A percentile compares a stretch with the other conserved stretches of the same genome.
Conservation (phyloP, 2,797 vertebrate species). For the Eulemur rubriventer region DNA sequence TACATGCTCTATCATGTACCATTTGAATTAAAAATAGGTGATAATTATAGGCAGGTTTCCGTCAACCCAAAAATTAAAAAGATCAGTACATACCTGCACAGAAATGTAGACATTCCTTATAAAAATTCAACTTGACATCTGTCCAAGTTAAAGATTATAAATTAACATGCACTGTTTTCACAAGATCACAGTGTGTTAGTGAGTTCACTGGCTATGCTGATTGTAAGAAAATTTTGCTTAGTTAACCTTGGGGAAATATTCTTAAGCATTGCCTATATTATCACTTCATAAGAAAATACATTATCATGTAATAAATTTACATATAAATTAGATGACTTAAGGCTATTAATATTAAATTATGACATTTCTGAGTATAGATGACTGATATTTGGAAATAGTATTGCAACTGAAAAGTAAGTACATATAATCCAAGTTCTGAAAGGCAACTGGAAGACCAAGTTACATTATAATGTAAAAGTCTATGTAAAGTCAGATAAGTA, state of each 20-base stretch:
- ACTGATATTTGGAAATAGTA: not conserved
- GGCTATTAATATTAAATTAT: not conserved
- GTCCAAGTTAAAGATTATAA: not conserved
- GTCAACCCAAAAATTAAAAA: not conserved
- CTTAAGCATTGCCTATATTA: not conserved
- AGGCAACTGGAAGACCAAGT: not conserved
- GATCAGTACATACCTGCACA: not conserved
- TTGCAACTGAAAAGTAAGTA: not conserved
- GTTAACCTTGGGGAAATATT: not conserved
- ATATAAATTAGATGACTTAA: not conserved
- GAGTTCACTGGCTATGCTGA: not conserved
- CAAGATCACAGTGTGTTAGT: not conserved
- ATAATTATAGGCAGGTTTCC: not conserved
- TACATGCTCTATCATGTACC: accelerated
- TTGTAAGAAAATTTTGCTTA: not conserved
- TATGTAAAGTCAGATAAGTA: not conserved
- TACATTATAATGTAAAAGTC: not conserved
- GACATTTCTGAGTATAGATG: not conserved
- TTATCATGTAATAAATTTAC: too few species aligned
- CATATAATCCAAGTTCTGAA: not conserved
- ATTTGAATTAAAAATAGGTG: not conserved
- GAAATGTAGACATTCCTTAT: not conserved
- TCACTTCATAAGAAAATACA: not conserved
- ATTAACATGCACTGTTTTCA: not conserved
- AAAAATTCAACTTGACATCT: not conserved